phyloP scores from a whole-genome alignment of 1,140 invertebrate species.

The Anadara kagoshimensis region DNA sequence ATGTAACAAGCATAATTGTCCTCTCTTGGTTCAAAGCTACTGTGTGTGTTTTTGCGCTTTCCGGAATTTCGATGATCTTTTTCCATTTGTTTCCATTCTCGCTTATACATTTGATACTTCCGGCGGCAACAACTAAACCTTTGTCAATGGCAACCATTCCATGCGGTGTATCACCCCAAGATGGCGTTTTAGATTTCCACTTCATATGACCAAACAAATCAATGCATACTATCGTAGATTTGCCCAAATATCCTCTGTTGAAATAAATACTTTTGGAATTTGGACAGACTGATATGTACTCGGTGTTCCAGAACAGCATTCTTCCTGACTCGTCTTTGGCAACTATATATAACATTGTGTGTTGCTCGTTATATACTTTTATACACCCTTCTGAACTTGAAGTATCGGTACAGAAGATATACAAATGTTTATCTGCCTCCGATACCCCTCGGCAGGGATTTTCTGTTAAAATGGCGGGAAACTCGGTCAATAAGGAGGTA shows the following conservation, averaged over 20 bases:
- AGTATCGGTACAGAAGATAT: too few relatives aligned
- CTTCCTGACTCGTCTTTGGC: too few relatives aligned
- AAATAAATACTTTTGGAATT: conserved; percentile 3
- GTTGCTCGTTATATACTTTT: too few relatives aligned
- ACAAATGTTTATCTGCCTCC: too few relatives aligned
- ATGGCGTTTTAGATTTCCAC: conserved; percentile 7
- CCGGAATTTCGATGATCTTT: not conserved
- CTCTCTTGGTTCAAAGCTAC: too few relatives aligned
- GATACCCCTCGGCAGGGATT: too few relatives aligned
- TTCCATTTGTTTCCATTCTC: conserved; percentile 1
- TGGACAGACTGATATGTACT: conserved; percentile 7
- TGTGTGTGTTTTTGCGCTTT: too few relatives aligned
- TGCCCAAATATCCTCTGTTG: not conserved
- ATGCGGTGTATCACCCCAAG: conserved; percentile 2
- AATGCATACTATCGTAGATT: not conserved
- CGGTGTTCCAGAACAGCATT: not conserved
- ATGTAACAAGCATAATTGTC: too few relatives aligned
- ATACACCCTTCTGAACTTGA: too few relatives aligned
- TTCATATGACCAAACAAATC: not conserved
- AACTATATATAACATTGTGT: too few relatives aligned
- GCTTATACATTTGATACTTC: conserved; percentile 6
- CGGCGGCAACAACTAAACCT: not conserved
- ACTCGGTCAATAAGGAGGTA: too few relatives aligned
- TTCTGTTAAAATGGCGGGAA: too few relatives aligned
- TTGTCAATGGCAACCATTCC: conserved; percentile 5